Conservation (phyloP, 2,113 vertebrate species). For the Tetraodon nigroviridis region DNA sequence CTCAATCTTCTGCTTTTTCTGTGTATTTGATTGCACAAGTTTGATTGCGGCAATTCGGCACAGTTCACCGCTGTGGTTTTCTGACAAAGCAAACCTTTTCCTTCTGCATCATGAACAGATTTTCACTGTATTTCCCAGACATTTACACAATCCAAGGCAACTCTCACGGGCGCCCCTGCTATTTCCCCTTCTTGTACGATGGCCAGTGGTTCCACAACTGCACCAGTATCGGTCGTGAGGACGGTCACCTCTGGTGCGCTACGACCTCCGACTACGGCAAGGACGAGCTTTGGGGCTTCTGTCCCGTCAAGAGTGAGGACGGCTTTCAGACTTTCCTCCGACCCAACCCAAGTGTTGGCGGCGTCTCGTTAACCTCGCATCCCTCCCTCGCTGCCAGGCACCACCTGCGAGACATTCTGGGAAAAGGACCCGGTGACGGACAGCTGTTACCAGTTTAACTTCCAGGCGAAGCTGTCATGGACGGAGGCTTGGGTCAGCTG, state of each 20-base stretch:
- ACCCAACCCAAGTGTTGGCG: too few species aligned
- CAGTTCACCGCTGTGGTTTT: slow-evolving; percentile 1
- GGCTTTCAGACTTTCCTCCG: background rate
- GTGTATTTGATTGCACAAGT: slow-evolving; percentile 30
- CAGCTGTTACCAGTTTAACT: slow-evolving; percentile 99
- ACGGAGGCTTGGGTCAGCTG: slow-evolving; percentile 91
- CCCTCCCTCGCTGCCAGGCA: slow-evolving; percentile 47
- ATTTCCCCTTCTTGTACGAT: slow-evolving; percentile 93
- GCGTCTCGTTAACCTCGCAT: background rate
- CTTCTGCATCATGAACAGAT: background rate
- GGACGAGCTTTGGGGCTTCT: slow-evolving; percentile 96
- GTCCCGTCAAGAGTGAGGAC: slow-evolving; percentile 90
- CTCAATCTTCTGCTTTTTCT: slow-evolving; percentile 38
- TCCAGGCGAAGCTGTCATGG: slow-evolving; percentile 92
- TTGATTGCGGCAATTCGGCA: slow-evolving; percentile 33
- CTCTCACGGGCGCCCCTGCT: slow-evolving; percentile 89
- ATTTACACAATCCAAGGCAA: slow-evolving; percentile 98
- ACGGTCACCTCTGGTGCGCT: slow-evolving; percentile 94
- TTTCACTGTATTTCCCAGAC: slow-evolving; percentile 68
- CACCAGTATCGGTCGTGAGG: slow-evolving; percentile 88
- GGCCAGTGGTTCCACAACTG: slow-evolving; percentile 93
- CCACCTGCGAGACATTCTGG: slow-evolving; percentile 93
- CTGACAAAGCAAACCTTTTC: background rate
- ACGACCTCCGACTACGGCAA: slow-evolving; percentile 92
- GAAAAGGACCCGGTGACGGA: slow-evolving; percentile 89